phyloP scores from a whole-genome alignment of 1,140 invertebrate species.

The Drosophila sp. region DNA sequence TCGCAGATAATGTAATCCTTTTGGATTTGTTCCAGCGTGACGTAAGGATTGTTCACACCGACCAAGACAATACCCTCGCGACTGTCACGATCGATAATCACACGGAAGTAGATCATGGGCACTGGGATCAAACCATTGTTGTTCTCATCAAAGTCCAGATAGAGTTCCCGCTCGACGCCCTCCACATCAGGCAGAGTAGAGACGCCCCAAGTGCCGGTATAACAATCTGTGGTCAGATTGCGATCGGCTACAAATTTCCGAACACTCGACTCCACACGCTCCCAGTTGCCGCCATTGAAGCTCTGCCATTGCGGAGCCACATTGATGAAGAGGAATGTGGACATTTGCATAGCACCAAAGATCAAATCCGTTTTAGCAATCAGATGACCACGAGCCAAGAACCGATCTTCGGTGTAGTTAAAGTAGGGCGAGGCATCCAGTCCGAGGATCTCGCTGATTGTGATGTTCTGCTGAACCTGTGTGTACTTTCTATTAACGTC shows the following conservation, averaged over 20 bases:
- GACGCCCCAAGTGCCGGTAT: constrained; percentile 87
- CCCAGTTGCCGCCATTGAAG: constrained; percentile 89
- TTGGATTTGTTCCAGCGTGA: constrained; percentile 67
- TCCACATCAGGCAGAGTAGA: constrained; percentile 85
- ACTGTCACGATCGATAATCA: constrained; percentile 85
- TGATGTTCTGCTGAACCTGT: constrained; percentile 70
- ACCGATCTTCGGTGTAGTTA: constrained; percentile 72
- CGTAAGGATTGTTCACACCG: constrained; percentile 87
- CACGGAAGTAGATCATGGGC: constrained; percentile 86
- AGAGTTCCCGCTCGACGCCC: constrained; percentile 85
- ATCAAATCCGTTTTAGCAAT: constrained; percentile 88
- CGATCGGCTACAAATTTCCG: constrained; percentile 82
- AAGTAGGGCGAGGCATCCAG: constrained; percentile 73
- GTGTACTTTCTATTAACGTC: constrained; percentile 82
- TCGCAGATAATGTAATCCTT: constrained; percentile 85
- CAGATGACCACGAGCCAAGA: constrained; percentile 88
- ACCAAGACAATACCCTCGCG: constrained; percentile 86
- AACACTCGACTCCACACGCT: constrained; percentile 84
- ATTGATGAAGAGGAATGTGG: constrained; percentile 89
- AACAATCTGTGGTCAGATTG: constrained; percentile 85
- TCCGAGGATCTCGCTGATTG: constrained; percentile 75
- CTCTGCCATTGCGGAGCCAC: constrained; percentile 88
- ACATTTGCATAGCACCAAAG: constrained; percentile 87
- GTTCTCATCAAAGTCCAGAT: constrained; percentile 85
- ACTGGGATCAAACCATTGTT: constrained; percentile 85